Base-by-base conservation (phyloP, 2,797 vertebrate species). In the Tiaroga cobitis region DNA sequence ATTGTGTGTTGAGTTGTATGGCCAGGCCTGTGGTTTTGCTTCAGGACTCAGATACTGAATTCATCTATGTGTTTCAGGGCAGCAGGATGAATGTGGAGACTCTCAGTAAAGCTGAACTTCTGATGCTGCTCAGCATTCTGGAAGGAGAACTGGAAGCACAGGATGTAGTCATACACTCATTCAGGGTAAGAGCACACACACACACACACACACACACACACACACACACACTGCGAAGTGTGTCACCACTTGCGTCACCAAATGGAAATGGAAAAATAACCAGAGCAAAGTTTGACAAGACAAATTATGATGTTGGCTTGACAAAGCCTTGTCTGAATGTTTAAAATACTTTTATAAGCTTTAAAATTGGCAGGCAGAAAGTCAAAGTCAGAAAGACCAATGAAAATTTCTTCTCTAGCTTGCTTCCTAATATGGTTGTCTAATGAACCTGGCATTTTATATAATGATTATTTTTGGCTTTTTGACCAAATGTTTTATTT, bases 81-180 rank as follows among this genome's bases (percentile, higher is more conserved):
- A 95, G 96, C 96, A 98, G 93, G 93, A 99, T 99, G 98, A 97
- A 99, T 95, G 95, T 99, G 94, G 98, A 99, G 95, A 98, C 97
- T 91, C 97, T 99, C 90, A 99, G 97, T 95, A 97, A 97, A 92
- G 95, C 96, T 78, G 98, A 99, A 93, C 96, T 99, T 87, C 94
- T 99, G 91, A 99, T 96, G 24, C 96, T 99, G 72, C 97, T 99
- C 83, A 99, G 98, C 93, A 96, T 99, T 90, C 93, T 99, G 88
- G 98, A 99, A 92, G 98, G 98, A 88, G 97, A 99, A 88, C 94
- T 99, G 56, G 98, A 99, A 94, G 98, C 98, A 82, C 96, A 97
- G 90, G 98, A 99, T 91, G 96, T 97, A 77, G 98, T 99, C 91
- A 99, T 99, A 90, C 97, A 99, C 91, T 95, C 97, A 87, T 96